Evolutionary conservation across 2,888 invertebrate species (phyloP).

Genomic region (Dusona sp.): DNA sequence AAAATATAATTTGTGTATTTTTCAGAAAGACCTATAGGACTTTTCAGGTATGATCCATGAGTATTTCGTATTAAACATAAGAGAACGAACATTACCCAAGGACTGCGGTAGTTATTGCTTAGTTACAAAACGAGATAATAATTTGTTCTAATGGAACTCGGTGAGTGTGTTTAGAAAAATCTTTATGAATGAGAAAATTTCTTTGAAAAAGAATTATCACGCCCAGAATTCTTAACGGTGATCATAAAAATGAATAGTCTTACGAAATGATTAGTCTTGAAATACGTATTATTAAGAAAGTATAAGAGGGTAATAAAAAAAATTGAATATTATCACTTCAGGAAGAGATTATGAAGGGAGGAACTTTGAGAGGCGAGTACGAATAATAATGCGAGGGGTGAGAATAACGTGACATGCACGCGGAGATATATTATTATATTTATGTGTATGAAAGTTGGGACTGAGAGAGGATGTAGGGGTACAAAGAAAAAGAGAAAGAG

Average conservation of each 20-base stretch:
- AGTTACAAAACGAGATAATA: background rate
- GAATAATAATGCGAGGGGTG: constrained; percentile 36
- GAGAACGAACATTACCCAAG: background rate
- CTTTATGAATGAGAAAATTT: background rate
- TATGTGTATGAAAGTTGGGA: constrained; percentile 39
- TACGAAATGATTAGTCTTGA: background rate
- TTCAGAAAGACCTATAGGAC: background rate
- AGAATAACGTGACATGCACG: background rate
- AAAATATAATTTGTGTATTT: background rate
- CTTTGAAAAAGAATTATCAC: background rate
- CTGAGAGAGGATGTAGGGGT: constrained; percentile 33
- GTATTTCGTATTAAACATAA: background rate
- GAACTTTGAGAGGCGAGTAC: constrained; percentile 4
- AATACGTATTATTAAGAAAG: background rate
- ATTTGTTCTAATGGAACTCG: background rate
- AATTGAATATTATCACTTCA: constrained; percentile 5
- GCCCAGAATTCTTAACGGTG: background rate
- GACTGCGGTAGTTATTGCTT: background rate
- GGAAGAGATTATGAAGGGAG: constrained; percentile 5
- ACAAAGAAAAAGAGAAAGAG: constrained; percentile 42
- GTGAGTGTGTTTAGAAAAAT: background rate
- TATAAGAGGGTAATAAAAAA: background rate
- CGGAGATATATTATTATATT: constrained; percentile 15
- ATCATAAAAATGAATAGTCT: background rate
- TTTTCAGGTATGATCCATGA: background rate